A percentile compares a stretch with the other conserved stretches of the same genome.
Conservation (phyloP, 2,888 invertebrate species). For the Drosophila nr. perissopoda region DNA sequence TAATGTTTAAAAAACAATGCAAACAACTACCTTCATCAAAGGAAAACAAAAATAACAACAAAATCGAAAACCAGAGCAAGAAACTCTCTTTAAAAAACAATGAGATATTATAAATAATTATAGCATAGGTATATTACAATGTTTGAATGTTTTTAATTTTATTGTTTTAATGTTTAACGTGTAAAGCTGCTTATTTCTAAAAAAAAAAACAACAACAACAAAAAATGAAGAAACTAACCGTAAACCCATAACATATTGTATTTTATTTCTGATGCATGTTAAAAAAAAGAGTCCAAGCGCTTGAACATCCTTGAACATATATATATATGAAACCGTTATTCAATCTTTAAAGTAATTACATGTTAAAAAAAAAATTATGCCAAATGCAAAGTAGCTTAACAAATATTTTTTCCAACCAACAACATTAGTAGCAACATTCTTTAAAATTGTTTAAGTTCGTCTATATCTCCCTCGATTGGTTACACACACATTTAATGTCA, state of each 20-base stretch:
- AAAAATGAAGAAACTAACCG: not conserved
- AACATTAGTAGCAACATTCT: not conserved
- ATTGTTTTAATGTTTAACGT: constrained; percentile 62
- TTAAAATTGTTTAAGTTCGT: not conserved
- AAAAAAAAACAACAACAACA: constrained; percentile 5
- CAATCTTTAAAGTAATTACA: constrained; percentile 6
- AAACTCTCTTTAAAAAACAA: constrained; percentile 62
- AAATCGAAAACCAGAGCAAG: constrained; percentile 45
- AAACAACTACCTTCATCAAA: constrained; percentile 71
- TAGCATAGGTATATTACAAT: constrained; percentile 44
- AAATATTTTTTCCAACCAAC: not conserved
- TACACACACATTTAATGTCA: constrained; percentile 3
- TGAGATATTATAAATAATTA: constrained; percentile 51
- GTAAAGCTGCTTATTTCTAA: constrained; percentile 42
- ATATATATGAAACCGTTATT: constrained; percentile 4
- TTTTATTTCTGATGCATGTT: constrained; percentile 29
- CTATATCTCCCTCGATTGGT: not conserved
- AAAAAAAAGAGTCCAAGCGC: constrained; percentile 3
- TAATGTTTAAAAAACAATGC: constrained; percentile 64
- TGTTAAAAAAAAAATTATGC: not conserved
- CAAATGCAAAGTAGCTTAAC: constrained; percentile 11
- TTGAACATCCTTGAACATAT: constrained; percentile 26
- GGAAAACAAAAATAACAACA: constrained; percentile 28
- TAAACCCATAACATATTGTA: constrained; percentile 11
- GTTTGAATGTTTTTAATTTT: constrained; percentile 67